Evolutionary conservation across 2,888 invertebrate genomes (phyloP), one percentile per base, ranked within the genome.

Genomic region (Coronaproctus castanopsis): DNA sequence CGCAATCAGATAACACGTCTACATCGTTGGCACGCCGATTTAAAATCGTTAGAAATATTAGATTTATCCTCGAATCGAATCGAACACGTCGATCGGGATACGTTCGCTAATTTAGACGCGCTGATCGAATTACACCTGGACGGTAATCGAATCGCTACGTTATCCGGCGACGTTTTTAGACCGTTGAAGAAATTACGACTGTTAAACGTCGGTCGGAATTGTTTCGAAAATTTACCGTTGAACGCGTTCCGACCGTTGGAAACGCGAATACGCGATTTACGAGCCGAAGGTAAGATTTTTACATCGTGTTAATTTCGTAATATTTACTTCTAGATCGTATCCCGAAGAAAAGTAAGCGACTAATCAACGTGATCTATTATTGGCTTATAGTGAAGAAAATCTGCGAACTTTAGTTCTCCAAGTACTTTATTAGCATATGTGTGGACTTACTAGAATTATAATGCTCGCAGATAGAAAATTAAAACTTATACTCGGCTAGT

Each of bases 31-130:
- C 83, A 87, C 53, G 71, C 76, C 18, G 87, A 89, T 71, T 76
- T 92, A 63, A 80, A 80, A 65, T 81, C 81, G 62, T 74, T 92
- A 65, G 83, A 87, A 73, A 79, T 82, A 64, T 77, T 89, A 63
- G 89, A 90, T 71, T 73, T 89, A 62, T 87, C 89, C 51, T 83
- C 79, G 70, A 90, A 90, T 74, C 86, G 87, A 70, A 79, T 90
- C 68, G 81, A 81, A 63, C 79, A 80, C 68, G 80, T 89, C 64
- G 81, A 79, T 57, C 85, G 82, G 70, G 81, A 80, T 64, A 82
- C 83, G 58, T 89, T 90, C 69, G 79, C 81, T 62, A 79, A 85
- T 70, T 75, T 90, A n/a, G 79, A 80, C 64, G 83, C 81, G 67
- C 76, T 90, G 20, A 80, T 78, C 22, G 88, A 88, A 68, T 74